These are phyloP conservation scores for Rynchops niger DNA, from an alignment of 2,113 vertebrate species.

Conservation along the genomic window DNA sequence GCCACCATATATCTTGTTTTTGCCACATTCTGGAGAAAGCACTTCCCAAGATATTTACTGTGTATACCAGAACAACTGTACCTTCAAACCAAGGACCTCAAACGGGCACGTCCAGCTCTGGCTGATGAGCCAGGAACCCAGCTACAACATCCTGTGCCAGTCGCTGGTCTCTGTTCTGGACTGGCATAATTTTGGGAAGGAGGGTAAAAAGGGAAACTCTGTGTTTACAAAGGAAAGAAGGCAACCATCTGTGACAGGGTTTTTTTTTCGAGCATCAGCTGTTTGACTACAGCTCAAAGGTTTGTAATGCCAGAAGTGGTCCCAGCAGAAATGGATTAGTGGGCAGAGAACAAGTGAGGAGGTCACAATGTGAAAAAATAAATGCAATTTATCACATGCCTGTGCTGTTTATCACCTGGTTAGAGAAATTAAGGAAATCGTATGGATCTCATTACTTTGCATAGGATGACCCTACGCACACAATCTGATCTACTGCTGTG, in stretches of 20 bases:
- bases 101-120: rapidly evolving
- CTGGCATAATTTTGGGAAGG: not conserved
- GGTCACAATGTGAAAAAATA: constrained; percentile 56
- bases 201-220: not conserved
- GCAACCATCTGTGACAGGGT: constrained; percentile 29
- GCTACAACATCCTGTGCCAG: not conserved
- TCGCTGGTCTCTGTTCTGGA: not conserved
- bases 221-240: constrained; percentile 11
- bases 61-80: not conserved
- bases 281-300: not conserved
- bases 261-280: not conserved
- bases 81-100: not conserved
- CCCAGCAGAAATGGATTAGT: constrained; percentile 48
- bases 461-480: not conserved
- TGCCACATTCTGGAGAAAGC: not conserved
- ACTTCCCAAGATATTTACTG: not conserved
- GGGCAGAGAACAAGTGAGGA: constrained; percentile 43
- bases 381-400: constrained; percentile 12
- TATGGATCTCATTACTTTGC: not conserved
- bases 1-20: not conserved
- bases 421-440: constrained; percentile 16
- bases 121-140: not conserved
- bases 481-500: not conserved
- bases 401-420: constrained; percentile 24
- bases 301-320: constrained; percentile 43